Conservation (phyloP, 1,140 invertebrate species). For the Temnothorax nylanderi region DNA sequence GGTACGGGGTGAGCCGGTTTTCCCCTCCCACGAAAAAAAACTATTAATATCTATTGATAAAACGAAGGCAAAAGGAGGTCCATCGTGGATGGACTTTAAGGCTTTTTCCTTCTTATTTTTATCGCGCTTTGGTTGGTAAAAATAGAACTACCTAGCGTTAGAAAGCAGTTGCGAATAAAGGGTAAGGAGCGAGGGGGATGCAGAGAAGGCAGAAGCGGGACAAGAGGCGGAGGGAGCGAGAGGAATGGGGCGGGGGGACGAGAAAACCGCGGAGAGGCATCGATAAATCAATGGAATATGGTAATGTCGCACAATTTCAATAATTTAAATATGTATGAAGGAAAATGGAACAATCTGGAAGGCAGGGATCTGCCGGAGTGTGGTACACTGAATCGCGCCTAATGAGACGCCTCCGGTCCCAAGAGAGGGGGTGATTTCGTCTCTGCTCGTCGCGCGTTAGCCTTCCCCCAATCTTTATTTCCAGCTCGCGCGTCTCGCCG, state of each 20-base stretch:
- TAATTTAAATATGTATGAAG: constrained; percentile 86
- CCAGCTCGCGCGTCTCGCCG: constrained; percentile 41
- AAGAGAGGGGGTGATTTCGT: constrained; percentile 67
- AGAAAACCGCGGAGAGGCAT: constrained; percentile 75
- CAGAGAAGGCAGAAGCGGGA: constrained; percentile 19
- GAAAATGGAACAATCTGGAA: constrained; percentile 84
- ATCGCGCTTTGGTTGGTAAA: constrained; percentile 35
- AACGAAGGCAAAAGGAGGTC: background rate
- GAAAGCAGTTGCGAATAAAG: constrained; percentile 8
- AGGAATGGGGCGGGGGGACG: constrained; percentile 25
- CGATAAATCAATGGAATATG: constrained; percentile 85
- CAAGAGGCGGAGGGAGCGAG: background rate
- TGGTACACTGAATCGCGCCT: constrained; percentile 83
- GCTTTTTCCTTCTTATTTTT: constrained; percentile 9
- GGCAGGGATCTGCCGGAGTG: constrained; percentile 79
- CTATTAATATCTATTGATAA: constrained; percentile 21
- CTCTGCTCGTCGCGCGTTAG: constrained; percentile 47
- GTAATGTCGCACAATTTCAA: constrained; percentile 83
- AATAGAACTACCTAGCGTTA: constrained; percentile 42
- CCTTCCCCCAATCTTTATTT: constrained; percentile 63
- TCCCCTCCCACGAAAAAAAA: no score
- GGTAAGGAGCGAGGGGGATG: constrained; percentile 1
- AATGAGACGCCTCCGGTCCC: constrained; percentile 81
- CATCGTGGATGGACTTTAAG: background rate
- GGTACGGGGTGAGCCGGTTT: no score